Base-by-base conservation (phyloP, 2,113 vertebrate genomes). In the Salvelinus fontinalis region DNA sequence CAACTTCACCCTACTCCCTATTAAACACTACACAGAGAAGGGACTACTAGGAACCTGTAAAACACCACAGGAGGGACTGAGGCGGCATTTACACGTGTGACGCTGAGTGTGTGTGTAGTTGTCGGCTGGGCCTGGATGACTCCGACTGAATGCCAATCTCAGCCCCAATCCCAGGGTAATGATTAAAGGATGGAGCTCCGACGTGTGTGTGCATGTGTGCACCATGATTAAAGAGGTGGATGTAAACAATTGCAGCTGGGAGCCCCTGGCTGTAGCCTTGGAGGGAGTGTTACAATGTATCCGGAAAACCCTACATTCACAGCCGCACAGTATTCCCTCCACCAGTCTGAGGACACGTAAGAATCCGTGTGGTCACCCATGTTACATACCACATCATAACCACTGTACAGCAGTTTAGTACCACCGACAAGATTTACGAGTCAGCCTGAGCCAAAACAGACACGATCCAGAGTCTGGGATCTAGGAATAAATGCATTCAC, bases 241-340 rank as follows among this genome's bases (percentile, higher is more conserved):
- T 73, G 76, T 86, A 85, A 88, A 84, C 81, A 81, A 77, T 76
- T 59, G 79, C 86, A 89, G 77, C 79, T 87, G 81, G 31, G 34
- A 5, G 73, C 67, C 39, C 67, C 75, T 20, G 34, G 44, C 18
- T n/a, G 22, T 54, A 67, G 48, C 66, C 14, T 18, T 60, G 59
- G 20, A 68, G 29, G 3, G 14, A 7, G 66, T 27, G 72, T 68
- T 76, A 66, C 26, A 67, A 67, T 31, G 5, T 20, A 44, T 11
- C 39, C 9, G 9, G 39, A 7, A 5, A 65, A 39, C 16, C 29
- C 31, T 54, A 60, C 60, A 75, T 84, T 62, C 59, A 16, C 20
- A 62, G n/a, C n/a, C 69, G 9, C 39, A 44, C 9, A 44, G 9
- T 44, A 44, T 44, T 68, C 57, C 16, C 51, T 54, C 39, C 39